Evolutionary conservation across 2,888 invertebrate genomes (phyloP), one percentile per base, ranked within the genome.

Genomic region (Andrena bicolor): DNA sequence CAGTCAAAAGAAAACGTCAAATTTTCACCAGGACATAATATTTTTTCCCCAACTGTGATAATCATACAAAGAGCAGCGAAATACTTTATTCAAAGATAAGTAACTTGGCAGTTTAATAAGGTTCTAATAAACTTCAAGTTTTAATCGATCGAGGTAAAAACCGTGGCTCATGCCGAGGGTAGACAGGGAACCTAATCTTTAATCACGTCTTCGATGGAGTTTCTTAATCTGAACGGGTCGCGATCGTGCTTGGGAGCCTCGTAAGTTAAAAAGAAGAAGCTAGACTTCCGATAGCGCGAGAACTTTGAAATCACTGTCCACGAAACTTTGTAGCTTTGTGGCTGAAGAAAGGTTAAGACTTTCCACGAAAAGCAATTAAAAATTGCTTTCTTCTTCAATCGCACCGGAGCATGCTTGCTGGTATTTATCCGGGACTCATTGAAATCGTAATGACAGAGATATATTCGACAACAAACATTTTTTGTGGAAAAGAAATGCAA

Each of bases 151-250:
- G 75, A 30, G 69, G 73, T 76, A 65, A 72, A 87, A 86, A 80
- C 64, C 68, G 74, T 74, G 58, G 72, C 66, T 79, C 41, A 49
- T 49, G 28, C 32, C 35, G 49, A 58, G 58, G 72, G 41, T 79
- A 74, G 87, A 83, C 80, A 69, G 68, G 64, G 66, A 72, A 85
- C 71, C 86, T 81, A 86, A 86, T 86, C 83, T 88, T 85, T 88
- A 83, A 88, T 86, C 86, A 81, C 83, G 83, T 80, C 77, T 81
- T 83, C 82, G 85, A 88, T 85, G 80, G 82, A 87, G 87, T 82
- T 88, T 84, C 82, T 83, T 87, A 88, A 88, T 88, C 85, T 83
- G 77, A 70, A 75, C 78, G 72, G 68, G 74, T 53, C 83, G 75
- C 65, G 77, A 86, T 78, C 82, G 71, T 74, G 80, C 60, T 73